Percentiles rank a stretch among this genome's conserved stretches.
Evolutionary conservation across 2,797 vertebrate species (phyloP).

Genomic region (Gymnopithys bicolor): DNA sequence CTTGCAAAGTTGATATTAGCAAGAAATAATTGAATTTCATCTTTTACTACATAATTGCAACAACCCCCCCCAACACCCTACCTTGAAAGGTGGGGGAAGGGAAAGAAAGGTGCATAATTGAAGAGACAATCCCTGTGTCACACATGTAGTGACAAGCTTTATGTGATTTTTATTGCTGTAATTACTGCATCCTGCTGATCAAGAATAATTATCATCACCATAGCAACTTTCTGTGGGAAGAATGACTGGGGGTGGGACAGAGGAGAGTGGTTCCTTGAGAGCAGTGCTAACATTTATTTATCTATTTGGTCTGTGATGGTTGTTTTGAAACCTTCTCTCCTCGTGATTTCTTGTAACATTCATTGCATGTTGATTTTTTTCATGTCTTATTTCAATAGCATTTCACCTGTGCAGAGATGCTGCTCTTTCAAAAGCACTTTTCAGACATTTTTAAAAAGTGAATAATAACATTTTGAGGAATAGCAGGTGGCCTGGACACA

Average conservation of each 20-base stretch:
- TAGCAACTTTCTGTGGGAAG: conserved; percentile 46
- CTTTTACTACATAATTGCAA: conserved; percentile 36
- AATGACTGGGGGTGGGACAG: conserved; percentile 13
- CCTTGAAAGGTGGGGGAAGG: conserved; percentile 41
- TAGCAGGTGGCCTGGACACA: background rate
- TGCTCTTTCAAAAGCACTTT: background rate
- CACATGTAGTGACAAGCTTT: conserved; percentile 68
- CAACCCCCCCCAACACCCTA: background rate
- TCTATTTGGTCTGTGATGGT: background rate
- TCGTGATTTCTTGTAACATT: background rate
- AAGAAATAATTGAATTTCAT: conserved; percentile 47
- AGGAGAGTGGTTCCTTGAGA: background rate
- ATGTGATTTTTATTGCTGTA: conserved; percentile 64
- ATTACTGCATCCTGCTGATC: conserved; percentile 74
- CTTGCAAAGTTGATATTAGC: background rate
- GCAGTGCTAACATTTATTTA: background rate
- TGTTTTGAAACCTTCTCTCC: background rate
- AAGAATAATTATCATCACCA: conserved; percentile 71
- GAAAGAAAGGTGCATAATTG: conserved; percentile 40
- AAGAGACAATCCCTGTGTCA: conserved; percentile 46
- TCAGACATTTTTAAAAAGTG: background rate
- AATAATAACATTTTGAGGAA: background rate
- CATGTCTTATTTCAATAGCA: background rate
- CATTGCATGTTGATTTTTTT: background rate
- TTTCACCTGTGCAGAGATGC: background rate